These are phyloP conservation scores for Himalopsyche tibetana DNA, from an alignment of 2,888 invertebrate species.

Conservation along the genomic window DNA sequence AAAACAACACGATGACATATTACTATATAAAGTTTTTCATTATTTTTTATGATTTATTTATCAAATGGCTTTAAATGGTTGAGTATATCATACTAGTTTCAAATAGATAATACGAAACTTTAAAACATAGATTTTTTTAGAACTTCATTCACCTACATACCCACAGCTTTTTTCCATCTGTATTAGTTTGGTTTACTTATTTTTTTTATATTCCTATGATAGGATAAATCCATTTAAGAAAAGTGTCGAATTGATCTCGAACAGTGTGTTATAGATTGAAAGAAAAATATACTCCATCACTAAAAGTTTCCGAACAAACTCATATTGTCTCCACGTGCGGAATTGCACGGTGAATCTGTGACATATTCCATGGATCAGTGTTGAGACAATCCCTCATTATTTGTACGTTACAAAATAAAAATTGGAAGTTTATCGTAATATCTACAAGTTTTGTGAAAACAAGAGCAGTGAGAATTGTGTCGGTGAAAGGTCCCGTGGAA, in stretches of 20 bases:
- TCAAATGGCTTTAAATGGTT: no score
- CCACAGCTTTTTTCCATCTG: background rate
- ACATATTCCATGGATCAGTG: no score
- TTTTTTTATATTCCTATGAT: background rate
- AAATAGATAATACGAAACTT: no score
- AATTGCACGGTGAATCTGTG: no score
- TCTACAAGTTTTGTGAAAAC: background rate
- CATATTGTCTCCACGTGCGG: background rate
- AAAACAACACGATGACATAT: no score
- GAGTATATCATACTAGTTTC: no score
- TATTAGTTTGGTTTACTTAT: background rate
- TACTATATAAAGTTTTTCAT: no score
- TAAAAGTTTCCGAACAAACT: background rate
- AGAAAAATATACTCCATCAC: background rate
- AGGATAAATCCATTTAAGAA: background rate
- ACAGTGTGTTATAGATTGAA: background rate
- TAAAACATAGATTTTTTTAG: no score
- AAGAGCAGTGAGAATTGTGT: conserved; percentile 3
- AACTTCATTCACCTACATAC: background rate
- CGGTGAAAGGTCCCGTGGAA: conserved; percentile 12
- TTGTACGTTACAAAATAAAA: no score
- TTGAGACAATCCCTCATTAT: no score
- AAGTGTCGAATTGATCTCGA: background rate
- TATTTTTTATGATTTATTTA: no score
- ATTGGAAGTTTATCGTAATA: background rate